Evolutionary conservation across 92 coral and sea anemone species (phyloP), one percentile per base, ranked within the genome.

Genomic region (Epizoanthus fatuus): DNA sequence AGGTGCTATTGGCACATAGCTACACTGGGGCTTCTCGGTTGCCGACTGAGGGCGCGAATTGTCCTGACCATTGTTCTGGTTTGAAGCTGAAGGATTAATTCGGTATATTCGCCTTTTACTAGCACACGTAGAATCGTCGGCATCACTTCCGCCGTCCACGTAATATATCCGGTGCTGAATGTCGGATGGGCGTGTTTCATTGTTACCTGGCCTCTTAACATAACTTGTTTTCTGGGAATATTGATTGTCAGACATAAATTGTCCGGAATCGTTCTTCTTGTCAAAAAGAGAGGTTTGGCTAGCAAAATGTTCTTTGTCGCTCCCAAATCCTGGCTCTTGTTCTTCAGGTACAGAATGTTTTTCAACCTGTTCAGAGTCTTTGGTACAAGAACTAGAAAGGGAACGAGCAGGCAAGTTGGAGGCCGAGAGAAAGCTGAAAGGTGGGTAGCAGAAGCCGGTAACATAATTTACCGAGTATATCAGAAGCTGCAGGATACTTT

Each of bases 361-460:
- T 49, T 49, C 53, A 12, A 49, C 3, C 9, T 49, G 53, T 62
- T 17, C 76, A 97, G 99, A 97, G 40, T 86, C 94, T 69, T 91
- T 97, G 65, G 82, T 86, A 40, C 89, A 90, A 85, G 99, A 97
- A 65, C 89, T 97, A 44, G 99, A 97, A 54, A 89, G 81, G 76
- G 99, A 97, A 74, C 84, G 99, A 37, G 63, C 80, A 45, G 95
- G 91, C 16, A 93, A 93, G 75, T 84, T 92, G n/a, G 99, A 97
- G 56, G 99, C 98, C 9, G 99, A 97, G 69, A 92, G 98, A 74
- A 97, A 97, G 74, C 90, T 97, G 32, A 93, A 97, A 93, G 98
- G 99, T 95, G 88, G 65, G 49, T 29, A 42, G 7, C 5, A 14
- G 35, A 17, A 10, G 2, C 42, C 76, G 1, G 68, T 14, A 47